Evolutionary conservation across 2,797 vertebrate species (phyloP), one percentile per base, ranked within the genome.

Genomic region (Chiroxiphia lanceolata): DNA sequence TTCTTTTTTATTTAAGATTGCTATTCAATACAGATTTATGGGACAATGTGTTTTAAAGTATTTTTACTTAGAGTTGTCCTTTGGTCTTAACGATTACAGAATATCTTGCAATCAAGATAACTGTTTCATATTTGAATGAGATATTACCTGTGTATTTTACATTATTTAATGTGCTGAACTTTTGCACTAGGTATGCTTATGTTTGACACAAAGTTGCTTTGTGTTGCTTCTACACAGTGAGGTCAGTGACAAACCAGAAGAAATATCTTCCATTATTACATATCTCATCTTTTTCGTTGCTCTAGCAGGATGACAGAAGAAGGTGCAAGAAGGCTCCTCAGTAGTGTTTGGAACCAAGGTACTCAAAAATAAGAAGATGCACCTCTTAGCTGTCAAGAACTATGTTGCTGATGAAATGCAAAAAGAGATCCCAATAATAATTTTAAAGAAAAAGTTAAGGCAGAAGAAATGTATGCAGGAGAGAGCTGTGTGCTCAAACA

Each of bases 1-100:
- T 95, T 88, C 69, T 47, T 80, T 89, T 88, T 38, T 27, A 74
- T 77, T 50, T 88, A 85, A 91, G 78, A 81, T 47, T 83, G 33
- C n/a, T 85, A 69, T 92, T 83, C 76, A 93, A 83, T 88, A 77
- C 56, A 84, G 89, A 67, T 48, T 87, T 2, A 0, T 51, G 60
- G 22, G 14, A 29, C 68, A 65, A 63, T 48, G 33, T 77, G 36
- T 42, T 45, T 34, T 51, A 61, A 94, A 91, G n/a, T 47, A 23
- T 70, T 82, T 75, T 61, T 29, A 29, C 25, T 89, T 16, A 48
- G 11, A 27, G 23, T 31, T 48, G 9, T 65, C 26, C 27, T 83
- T 69, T 45, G 21, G 4, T 90, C 33, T 45, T 56, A 47, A 51
- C 27, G 51, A 51, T 47, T 91, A 50, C 44, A 40, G 57, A 72